phyloP scores from a whole-genome alignment of 2,888 invertebrate species.

The Beris chalybata region DNA sequence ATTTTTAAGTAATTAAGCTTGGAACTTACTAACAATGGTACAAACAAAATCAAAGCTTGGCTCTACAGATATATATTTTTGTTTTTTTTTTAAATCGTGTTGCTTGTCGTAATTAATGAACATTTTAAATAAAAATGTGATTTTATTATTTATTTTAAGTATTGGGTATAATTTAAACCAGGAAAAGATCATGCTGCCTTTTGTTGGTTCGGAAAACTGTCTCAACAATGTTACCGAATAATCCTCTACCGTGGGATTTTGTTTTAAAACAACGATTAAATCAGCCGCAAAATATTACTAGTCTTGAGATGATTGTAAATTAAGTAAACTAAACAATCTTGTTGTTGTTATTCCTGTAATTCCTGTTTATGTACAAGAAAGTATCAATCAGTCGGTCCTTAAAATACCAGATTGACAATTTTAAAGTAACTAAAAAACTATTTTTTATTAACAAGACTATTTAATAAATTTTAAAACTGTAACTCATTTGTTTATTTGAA shows the following conservation, averaged over 20 bases:
- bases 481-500: too few species aligned
- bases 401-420: too few species aligned
- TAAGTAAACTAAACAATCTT: neutral
- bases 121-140: constrained; percentile 3
- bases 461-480: too few species aligned
- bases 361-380: constrained; percentile 21
- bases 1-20: neutral
- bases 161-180: constrained; percentile 11
- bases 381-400: neutral
- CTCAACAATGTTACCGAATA: constrained; percentile 34
- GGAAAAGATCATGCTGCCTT: constrained; percentile 28
- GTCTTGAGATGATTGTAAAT: constrained; percentile 7
- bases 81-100: too few species aligned
- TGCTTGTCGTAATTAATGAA: too few species aligned
- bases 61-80: too few species aligned
- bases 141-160: constrained; percentile 2
- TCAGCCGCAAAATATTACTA: constrained; percentile 7
- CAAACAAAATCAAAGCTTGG: too few species aligned
- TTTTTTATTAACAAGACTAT: too few species aligned
- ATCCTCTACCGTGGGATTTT: constrained; percentile 34
- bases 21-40: too few species aligned
- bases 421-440: too few species aligned
- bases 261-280: constrained; percentile 28
- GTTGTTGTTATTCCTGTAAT: too few species aligned
- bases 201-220: constrained; percentile 32